Evolutionary conservation across 1,140 invertebrate species (phyloP).

Genomic region (Diabrotica virgifera): DNA sequence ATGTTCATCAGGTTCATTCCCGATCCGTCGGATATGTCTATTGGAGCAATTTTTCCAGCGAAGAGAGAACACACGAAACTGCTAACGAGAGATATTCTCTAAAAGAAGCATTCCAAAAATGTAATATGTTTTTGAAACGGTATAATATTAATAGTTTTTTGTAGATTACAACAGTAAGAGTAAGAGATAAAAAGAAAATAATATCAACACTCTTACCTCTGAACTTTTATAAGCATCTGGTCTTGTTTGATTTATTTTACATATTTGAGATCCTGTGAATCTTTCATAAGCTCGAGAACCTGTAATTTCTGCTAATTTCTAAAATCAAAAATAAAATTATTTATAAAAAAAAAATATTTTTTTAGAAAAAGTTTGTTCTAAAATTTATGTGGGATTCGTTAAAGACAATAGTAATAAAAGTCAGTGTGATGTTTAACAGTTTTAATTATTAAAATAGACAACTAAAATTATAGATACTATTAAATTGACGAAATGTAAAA

Average conservation of each 20-base stretch:
- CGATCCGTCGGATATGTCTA: conserved; percentile 90
- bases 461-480: too few relatives aligned
- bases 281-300: conserved; percentile 91
- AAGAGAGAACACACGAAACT: conserved; percentile 89
- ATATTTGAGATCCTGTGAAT: conserved; percentile 91
- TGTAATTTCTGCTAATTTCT: conserved; percentile 81
- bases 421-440: too few relatives aligned
- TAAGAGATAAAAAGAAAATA: not conserved
- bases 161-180: not conserved
- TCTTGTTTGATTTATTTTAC: conserved; percentile 76
- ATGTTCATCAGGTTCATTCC: conserved; percentile 97
- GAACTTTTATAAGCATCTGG: conserved; percentile 67
- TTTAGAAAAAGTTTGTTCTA: too few relatives aligned
- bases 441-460: too few relatives aligned
- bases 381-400: too few relatives aligned
- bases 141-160: too few relatives aligned
- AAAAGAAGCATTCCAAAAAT: conserved; percentile 39
- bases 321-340: conserved; percentile 15
- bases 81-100: conserved; percentile 89
- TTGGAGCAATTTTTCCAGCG: conserved; percentile 84
- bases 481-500: too few relatives aligned
- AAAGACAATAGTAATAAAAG: too few relatives aligned
- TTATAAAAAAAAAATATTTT: too few relatives aligned
- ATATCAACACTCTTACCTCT: not conserved
- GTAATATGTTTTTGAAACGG: too few relatives aligned